Evolutionary conservation across 1,140 invertebrate genomes (phyloP), one percentile per base, ranked within the genome.

Genomic region (Rhysida immarginata): DNA sequence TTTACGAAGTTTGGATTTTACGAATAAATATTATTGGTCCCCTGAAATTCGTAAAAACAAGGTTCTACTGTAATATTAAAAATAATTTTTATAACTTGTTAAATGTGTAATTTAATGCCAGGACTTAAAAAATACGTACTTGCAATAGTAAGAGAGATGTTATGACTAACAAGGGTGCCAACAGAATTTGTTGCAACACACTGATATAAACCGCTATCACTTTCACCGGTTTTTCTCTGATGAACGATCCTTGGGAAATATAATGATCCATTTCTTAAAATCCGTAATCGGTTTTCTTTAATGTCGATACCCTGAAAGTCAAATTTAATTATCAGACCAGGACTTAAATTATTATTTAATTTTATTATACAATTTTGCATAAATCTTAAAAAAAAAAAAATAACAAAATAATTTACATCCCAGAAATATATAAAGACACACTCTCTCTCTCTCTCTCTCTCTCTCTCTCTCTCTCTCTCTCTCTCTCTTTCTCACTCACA

Each of bases 141-240:
- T 24, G 48, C 2, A 50, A 23, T 26, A 25, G 3, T 50, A 50
- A 50, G 48, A 8, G 8, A 13, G 8, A 11, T n/a, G n/a, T 27
- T 2, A 16, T 41, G 13, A 26, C 29, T 29, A 13, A 29, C 49
- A 11, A 24, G 26, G 13, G 49, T 11, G 49, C 83, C 83, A 14
- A 76, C 77, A 3, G 68, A 66, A 68, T 83, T 86, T n/a, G 75
- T 69, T 2, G 80, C 82, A 18, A 85, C 69, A 67, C 85, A 87
- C 66, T 87, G 83, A 66, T 87, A 87, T 52, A 84, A 70, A 26
- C 82, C 84, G 61, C 80, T 76, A 65, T 85, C 83, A 21, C 57
- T 57, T 26, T 60, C 61, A 46, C 61, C 61, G 41, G 45, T 55
- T n/a, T 62, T 60, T 24, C 62, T 63, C n/a, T 57, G 55, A 26